Evolutionary conservation across 2,888 invertebrate genomes (phyloP), one percentile per base, ranked within the genome.

Genomic region (Drosophila ochracea): DNA sequence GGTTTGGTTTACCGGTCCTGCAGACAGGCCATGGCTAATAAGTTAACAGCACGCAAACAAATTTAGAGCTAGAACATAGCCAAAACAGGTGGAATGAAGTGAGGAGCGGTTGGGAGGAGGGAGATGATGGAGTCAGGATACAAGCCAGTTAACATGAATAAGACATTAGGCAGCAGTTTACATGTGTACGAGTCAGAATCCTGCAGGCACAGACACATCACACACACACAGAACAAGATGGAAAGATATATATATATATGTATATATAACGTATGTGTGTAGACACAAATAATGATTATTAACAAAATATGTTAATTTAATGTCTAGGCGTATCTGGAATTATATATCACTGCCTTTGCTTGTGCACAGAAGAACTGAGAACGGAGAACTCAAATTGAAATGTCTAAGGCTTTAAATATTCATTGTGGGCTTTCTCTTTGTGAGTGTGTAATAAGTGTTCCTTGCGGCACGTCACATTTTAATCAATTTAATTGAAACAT

Each of bases 251-350:
- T 43, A 30, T 33, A 28, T 54, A 57, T 47, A 52, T 43, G 25
- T 33, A 28, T 54, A 57, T 21, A 49, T 61, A 47, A 25, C 21
- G 57, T 55, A 21, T 37, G 39, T 61, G 41, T 59, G 41, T n/a
- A 64, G 39, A 37, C 19, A 66, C 53, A 89, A 91, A 84, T 87
- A 89, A 87, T 87, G 83, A 82, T 87, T 87, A 87, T 87, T 89
- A 91, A 75, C 63, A 76, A 90, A 87, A 87, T 87, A 87, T 87
- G 87, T 87, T 90, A 90, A 87, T 87, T 91, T 89, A 77, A 87
- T 87, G 91, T 70, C 78, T 77, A 77, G 85, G 83, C 91, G 73
- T 82, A 82, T 50, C 64, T 63, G 43, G 47, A 63, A 58, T 64
- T 71, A 54, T 54, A 80, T 67, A 66, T 63, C 57, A 60, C 52